A percentile compares a stretch with the other conserved stretches of the same genome.
These are phyloP conservation scores for Premnoplex brunnescens DNA, from an alignment of 2,797 vertebrate species.

Conservation along the genomic window DNA sequence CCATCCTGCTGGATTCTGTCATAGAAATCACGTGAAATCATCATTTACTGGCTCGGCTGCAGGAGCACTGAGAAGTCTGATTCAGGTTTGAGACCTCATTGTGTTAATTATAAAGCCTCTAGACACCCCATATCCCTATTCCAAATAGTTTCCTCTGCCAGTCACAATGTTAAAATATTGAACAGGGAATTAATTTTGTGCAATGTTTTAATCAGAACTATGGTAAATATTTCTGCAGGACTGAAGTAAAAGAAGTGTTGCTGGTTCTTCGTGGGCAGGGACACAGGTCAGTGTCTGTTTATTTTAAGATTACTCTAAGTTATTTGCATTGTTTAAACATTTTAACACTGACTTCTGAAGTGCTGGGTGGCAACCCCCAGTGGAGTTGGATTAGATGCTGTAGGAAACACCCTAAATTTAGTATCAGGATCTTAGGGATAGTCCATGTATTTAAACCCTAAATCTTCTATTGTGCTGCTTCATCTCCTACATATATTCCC, in stretches of 20 bases:
- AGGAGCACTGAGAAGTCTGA: neutral
- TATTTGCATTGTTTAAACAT: neutral
- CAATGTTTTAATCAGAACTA: neutral
- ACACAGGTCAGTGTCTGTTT: neutral
- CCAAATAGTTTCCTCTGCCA: neutral
- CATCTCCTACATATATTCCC: neutral
- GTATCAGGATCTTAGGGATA: neutral
- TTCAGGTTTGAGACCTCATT: neutral
- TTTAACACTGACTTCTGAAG: neutral
- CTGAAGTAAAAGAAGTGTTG: neutral
- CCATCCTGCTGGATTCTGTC: fast-evolving
- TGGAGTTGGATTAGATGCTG: neutral
- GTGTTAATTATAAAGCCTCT: neutral
- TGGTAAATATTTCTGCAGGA: neutral
- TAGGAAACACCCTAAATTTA: neutral
- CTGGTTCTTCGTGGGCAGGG: neutral
- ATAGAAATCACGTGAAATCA: neutral
- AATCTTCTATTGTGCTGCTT: neutral
- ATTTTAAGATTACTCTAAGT: neutral
- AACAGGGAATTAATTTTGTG: neutral
- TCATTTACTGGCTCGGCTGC: fast-evolving
- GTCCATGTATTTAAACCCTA: neutral
- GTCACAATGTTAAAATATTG: neutral
- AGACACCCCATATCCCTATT: fast-evolving
- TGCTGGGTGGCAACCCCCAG: neutral